Percentiles rank a stretch among this genome's conserved stretches.
These are phyloP conservation scores for Coleophora deauratella DNA, from an alignment of 2,888 invertebrate genomes.

Conservation along the genomic window DNA sequence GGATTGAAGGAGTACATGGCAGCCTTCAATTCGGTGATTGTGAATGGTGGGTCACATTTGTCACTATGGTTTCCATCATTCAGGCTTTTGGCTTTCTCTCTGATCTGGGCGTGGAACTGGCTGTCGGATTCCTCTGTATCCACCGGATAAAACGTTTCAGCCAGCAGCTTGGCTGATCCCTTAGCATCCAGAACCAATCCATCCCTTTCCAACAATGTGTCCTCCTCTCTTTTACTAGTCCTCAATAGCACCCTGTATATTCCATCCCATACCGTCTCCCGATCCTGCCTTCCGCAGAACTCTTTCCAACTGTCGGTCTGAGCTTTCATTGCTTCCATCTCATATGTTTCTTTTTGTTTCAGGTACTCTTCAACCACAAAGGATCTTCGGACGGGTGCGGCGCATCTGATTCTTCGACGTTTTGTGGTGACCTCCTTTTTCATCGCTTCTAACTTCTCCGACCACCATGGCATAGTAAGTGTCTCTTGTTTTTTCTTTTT, in stretches of 20 bases:
- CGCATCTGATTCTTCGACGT: neutral
- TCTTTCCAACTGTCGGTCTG: neutral
- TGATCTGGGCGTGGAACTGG: neutral
- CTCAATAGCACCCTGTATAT: neutral
- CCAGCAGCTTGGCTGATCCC: neutral
- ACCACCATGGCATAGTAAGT: neutral
- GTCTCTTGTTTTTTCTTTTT: neutral
- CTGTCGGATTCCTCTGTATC: neutral
- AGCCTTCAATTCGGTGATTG: conserved; percentile 5
- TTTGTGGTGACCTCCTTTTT: neutral
- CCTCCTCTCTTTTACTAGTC: neutral
- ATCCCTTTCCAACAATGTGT: neutral
- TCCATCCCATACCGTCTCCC: neutral
- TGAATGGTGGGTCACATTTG: conserved; percentile 9
- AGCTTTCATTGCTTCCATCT: neutral
- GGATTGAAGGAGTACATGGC: conserved; percentile 6
- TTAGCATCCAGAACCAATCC: neutral
- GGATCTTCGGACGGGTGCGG: conserved; percentile 3
- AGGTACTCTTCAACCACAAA: neutral
- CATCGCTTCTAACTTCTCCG: neutral
- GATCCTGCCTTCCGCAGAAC: neutral
- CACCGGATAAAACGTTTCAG: neutral
- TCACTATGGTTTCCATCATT: neutral
- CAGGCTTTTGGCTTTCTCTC: neutral
- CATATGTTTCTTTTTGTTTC: neutral